Base-by-base conservation (phyloP, 2,888 invertebrate genomes). In the Oasisia sp. region DNA sequence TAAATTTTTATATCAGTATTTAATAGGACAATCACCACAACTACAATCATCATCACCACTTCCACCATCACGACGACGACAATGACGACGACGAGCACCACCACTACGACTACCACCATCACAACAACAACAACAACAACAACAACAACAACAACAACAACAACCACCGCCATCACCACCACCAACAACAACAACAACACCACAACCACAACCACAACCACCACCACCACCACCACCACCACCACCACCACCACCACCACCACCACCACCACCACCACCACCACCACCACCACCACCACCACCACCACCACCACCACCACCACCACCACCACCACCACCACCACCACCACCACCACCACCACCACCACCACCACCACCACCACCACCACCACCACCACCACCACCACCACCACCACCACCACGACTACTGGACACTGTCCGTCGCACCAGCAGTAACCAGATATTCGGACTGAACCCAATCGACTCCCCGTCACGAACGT, bases 271-370 rank as follows among this genome's bases (percentile, higher is more conserved):
- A 91, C 12, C 32, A 91, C 2, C n/a, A 50, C 8, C 50, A 91
- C 19, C 27, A 50, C 0, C 50, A 91, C n/a, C 45, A 50, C 0
- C 44, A 91, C 91, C 44, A 91, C 58, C 56, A 56, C 50, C n/a
- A 91, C 58, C n/a, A 56, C 58, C 56, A 91, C 91, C 38, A 56
- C 58, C 38, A 91, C 91, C 38, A 91, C 19, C 12, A 56, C 27
- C 9, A 50, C 14, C 32, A 74, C 32, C n/a, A 74, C 32, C 50
- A 91, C 8, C 32, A 91, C 32, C 45, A 50, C 0, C 50, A 50
- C 14, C 27, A 91, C 12, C 50, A 91, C n/a, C 19, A 90, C 5
- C 32, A 89, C 45, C 32, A 89, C 32, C 32, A 91, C 91, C 32
- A 32, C 14, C 19, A 91, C 91, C n/a, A 74, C n/a, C 32, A 91